Base-by-base conservation (phyloP, 1,140 invertebrate species). In the Apolygus lucorum region DNA sequence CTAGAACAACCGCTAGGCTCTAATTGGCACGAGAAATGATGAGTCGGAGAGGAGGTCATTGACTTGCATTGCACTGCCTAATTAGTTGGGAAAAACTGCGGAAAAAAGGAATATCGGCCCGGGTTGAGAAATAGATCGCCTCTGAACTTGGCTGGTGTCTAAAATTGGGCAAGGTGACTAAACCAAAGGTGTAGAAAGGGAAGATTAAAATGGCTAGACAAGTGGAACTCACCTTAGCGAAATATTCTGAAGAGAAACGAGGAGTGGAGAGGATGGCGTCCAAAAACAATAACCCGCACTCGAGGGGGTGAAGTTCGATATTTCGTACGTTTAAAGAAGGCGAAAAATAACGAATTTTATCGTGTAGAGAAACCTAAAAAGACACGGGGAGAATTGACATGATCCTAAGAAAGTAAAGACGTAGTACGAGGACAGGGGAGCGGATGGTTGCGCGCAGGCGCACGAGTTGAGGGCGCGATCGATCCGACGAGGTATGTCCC, bases 351-450 rank as follows among this genome's bases (percentile, higher is more conserved):
- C 64, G 64, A 28, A 21, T 11, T 28, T 21, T 13, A 34, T n/a
- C 17, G 8, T 14, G 27, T 34, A 34, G 64, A 54, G 34, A 28
- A 54, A 52, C 34, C 70, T 71, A 71, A 52, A 71, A 63, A 62
- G 70, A 67, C 65, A 71, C 63, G 26, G 28, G 14, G 63, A 28
- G 71, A 72, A 72, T 69, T 72, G 68, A 72, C 71, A 72, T 72
- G 67, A 28, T 68, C 42, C 54, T 59, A 59, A 59, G 54, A 59
- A 59, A 59, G 54, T 62, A 52, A 69, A 70, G 71, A 65, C 69
- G 71, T 72, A 72, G 68, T 72, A 67, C 27, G 69, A 63, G 22
- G 68, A 70, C 14, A 52, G 68, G 2, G 24, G 52, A 29, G 54
- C 24, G 63, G 64, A 34, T 27, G 63, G 24, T 42, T 26, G 34